Base-by-base conservation (phyloP, 2,888 invertebrate genomes). In the Plagiodera versicolora region DNA sequence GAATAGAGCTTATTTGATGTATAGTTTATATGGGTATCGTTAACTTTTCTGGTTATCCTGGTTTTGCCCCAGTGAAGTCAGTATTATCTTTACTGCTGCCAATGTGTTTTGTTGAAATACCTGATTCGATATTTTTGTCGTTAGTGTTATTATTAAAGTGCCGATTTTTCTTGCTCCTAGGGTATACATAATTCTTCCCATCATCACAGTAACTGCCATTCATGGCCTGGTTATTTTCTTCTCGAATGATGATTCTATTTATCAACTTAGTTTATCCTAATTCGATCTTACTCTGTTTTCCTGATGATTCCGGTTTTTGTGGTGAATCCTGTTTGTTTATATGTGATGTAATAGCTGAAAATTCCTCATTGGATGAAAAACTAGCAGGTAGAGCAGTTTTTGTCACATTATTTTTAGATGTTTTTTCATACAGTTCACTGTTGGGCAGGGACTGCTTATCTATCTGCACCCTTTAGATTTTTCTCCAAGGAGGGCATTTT, bases 61-160 rank as follows among this genome's bases (percentile, higher is more conserved):
- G 28, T 28, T 28, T 4, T 28, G 28, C 9, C 28, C 28, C 28
- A 6, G 28, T 28, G 28, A 28, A 28, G 4, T 28, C 28, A 6
- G 28, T 28, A 4, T 28, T 28, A 9, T 28, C 5, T 28, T 28
- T 9, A 28, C n/a, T n/a, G n/a, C 14, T 52, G 30, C 35, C 51
- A 14, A 32, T 30, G 32, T 52, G 17, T 52, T 52, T 52, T 51
- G 4, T 48, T 48, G 48, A 11, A 45, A n/a, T n/a, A 6, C 17
- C 17, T 10, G n/a, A n/a, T n/a, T n/a, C n/a, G n/a, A n/a, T n/a
- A n/a, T 48, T 48, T 17, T 19, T 48, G 17, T 16, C 17, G 17
- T 18, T 48, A 48, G 11, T 45, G 11, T 45, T 10, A 10, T 6
- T 5, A 11, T 45, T 10, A 11, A 8, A 45, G 45, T 45, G n/a